A percentile compares a stretch with the other conserved stretches of the same genome.
These are phyloP conservation scores for Brachyptera risi DNA, from an alignment of 2,888 invertebrate genomes.

Conservation along the genomic window DNA sequence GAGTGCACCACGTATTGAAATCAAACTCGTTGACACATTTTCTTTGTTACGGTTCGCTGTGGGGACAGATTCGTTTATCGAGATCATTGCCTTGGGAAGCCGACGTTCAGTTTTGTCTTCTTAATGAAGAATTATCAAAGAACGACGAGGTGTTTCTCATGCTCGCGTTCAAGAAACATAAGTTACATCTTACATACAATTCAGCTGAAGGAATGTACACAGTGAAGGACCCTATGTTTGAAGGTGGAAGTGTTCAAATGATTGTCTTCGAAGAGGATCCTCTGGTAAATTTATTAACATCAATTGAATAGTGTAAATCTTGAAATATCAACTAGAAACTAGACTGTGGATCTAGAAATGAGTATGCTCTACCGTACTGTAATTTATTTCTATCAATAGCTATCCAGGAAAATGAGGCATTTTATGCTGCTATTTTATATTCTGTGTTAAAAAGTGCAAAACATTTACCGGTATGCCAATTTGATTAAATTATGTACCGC, in stretches of 20 bases:
- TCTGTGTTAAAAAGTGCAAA: no score
- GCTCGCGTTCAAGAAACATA: constrained; percentile 48
- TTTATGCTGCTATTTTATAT: no score
- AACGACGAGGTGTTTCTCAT: constrained; percentile 49
- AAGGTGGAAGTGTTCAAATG: constrained; percentile 44
- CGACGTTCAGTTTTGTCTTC: constrained; percentile 50
- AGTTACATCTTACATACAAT: constrained; percentile 47
- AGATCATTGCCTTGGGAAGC: constrained; percentile 53
- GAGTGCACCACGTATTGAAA: constrained; percentile 22
- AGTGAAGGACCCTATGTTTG: constrained; percentile 39
- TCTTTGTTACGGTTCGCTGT: constrained; percentile 44
- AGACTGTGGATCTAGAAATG: no score
- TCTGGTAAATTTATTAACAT: constrained; percentile 44
- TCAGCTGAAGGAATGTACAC: constrained; percentile 50
- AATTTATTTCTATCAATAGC: no score
- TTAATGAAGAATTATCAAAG: constrained; percentile 46
- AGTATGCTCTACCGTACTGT: no score
- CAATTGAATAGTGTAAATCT: no score
- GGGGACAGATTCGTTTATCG: constrained; percentile 53
- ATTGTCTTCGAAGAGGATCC: constrained; percentile 51
- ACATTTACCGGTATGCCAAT: no score
- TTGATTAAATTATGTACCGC: no score
- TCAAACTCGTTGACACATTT: not conserved
- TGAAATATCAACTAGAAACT: no score
- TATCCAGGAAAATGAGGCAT: no score